Evolutionary conservation across 2,797 vertebrate genomes (phyloP).

Genomic region (Nyctibius grandis): DNA sequence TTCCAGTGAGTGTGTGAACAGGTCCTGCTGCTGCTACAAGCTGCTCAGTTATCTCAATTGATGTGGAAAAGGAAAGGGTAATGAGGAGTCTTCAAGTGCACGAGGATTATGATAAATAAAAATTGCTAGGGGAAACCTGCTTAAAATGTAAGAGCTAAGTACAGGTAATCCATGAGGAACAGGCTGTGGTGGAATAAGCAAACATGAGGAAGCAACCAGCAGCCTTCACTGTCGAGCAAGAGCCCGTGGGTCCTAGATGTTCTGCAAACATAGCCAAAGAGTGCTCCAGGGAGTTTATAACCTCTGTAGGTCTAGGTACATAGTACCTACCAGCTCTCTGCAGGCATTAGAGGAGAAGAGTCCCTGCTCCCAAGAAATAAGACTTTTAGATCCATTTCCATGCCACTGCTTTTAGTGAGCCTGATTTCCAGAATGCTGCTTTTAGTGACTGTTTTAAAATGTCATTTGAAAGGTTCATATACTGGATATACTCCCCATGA

Average conservation of each 20-base stretch:
- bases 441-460: not conserved
- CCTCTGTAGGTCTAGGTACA: not conserved
- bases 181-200: not conserved
- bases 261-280: not conserved
- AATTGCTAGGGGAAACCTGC: not conserved
- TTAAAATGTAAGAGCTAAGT: not conserved
- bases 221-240: not conserved
- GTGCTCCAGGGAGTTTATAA: not conserved
- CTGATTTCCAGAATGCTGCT: too few species aligned
- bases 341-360: not conserved
- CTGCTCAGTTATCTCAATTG: not conserved
- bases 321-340: not conserved
- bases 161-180: not conserved
- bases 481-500: not conserved
- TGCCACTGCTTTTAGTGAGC: not conserved
- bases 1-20: not conserved
- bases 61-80: not conserved
- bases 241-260: not conserved
- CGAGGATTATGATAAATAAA: not conserved
- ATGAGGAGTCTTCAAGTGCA: not conserved
- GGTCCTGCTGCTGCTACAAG: not conserved
- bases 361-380: not conserved
- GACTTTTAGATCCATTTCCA: too few species aligned
- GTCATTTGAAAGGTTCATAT: not conserved
- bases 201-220: not conserved